These are phyloP conservation scores for Leucoptera coffeella DNA, from an alignment of 2,888 invertebrate species.

Conservation along the genomic window DNA sequence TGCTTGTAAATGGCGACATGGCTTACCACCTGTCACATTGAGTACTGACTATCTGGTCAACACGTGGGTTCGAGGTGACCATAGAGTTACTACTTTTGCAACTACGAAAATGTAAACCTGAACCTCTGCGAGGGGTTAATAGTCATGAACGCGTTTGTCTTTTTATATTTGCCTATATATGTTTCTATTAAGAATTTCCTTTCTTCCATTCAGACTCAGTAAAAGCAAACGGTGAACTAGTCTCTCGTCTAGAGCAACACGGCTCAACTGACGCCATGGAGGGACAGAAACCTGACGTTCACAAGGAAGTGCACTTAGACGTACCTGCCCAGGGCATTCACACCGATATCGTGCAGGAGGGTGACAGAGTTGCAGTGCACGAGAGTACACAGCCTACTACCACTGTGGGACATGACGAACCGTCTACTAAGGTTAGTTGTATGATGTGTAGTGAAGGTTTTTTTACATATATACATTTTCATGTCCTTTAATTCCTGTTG, in stretches of 20 bases:
- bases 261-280: conserved; percentile 24
- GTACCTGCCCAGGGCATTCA: conserved; percentile 53
- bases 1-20: too few species aligned
- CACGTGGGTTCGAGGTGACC: too few species aligned
- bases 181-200: too few species aligned
- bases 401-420: conserved; percentile 21
- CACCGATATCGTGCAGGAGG: conserved; percentile 39
- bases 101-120: too few species aligned
- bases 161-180: too few species aligned
- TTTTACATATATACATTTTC: too few species aligned
- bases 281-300: conserved; percentile 32
- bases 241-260: conserved; percentile 33
- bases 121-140: too few species aligned
- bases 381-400: conserved; percentile 17
- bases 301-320: conserved; percentile 48
- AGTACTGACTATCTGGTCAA: too few species aligned
- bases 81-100: too few species aligned
- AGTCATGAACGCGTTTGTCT: too few species aligned
- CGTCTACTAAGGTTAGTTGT: conserved; percentile 28
- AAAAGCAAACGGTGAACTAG: conserved; percentile 28
- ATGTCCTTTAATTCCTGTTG: too few species aligned
- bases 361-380: conserved; percentile 21
- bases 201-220: conserved; percentile 31
- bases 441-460: neutral
- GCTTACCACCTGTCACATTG: too few species aligned